Percentiles rank a stretch among this genome's conserved stretches.
Conservation (phyloP, 2,797 vertebrate species). For the Aselliscus stoliczkanus region DNA sequence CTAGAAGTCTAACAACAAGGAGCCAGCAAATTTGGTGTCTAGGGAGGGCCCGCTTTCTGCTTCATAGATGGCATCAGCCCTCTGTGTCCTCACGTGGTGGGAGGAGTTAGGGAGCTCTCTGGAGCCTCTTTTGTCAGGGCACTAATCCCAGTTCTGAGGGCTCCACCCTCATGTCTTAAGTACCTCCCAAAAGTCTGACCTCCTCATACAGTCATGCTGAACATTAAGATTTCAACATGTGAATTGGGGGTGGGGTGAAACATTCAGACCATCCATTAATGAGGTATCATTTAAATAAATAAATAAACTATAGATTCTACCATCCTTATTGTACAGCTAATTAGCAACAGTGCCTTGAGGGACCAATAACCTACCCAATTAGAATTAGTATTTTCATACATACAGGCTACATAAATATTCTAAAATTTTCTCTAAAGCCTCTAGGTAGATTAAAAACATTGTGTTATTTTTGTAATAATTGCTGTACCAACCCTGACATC, state of each 20-base stretch:
- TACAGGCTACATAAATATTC: neutral
- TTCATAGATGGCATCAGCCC: neutral
- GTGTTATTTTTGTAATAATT: neutral
- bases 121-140: neutral
- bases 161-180: neutral
- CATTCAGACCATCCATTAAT: neutral
- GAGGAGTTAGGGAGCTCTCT: neutral
- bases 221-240: neutral
- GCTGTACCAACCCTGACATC: neutral
- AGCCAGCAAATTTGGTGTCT: neutral
- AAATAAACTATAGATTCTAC: neutral
- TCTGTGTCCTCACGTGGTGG: neutral
- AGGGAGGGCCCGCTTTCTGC: neutral
- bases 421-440: neutral
- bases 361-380: neutral
- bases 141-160: neutral
- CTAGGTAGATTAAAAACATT: neutral
- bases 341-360: neutral
- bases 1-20: neutral
- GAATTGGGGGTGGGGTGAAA: neutral
- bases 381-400: neutral
- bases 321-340: neutral
- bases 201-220: neutral
- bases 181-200: neutral
- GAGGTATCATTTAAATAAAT: neutral